Base-by-base conservation (phyloP, 1,140 invertebrate species). In the Dendrolimus punctatus region DNA sequence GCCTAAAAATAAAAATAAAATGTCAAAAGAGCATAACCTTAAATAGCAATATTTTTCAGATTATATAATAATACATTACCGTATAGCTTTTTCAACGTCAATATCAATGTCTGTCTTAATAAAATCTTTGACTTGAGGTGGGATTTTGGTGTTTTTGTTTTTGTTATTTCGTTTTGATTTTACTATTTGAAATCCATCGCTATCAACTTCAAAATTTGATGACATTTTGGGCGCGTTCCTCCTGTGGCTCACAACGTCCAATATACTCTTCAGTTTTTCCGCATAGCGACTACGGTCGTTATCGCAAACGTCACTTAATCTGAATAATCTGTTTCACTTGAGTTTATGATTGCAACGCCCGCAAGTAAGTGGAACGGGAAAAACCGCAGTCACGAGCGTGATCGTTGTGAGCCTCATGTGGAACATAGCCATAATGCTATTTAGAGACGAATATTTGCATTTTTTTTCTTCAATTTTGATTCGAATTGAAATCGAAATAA, bases 161-260 rank as follows among this genome's bases (percentile, higher is more conserved):
- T 76, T 82, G 40, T 62, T 58, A 60, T 57, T 65, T 39, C 74
- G 71, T 66, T 81, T 81, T 5, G 66, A 64, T 55, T 68, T 66
- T 58, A 85, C 73, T 68, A 80, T 66, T 73, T 75, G 64, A 75
- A 85, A 85, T 51, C 82, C 80, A 73, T 85, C 80, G 52, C 58
- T 66, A 59, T 85, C 82, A 46, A 72, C 40, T 53, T 70, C 51
- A 36, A 48, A 52, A 59, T 74, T 77, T 73, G 57, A 23, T 23
- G 23, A 60, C 51, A 58, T 56, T 61, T 49, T 65, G 48, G 7
- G 23, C 1, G 23, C 23, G 1, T 23, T 23, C 23, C 23, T 23
- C 3, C 23, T 23, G 23, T 23, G 3, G 23, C 23, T 23, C 23
- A 23, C 23, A 40, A 40, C 6, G 3, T 42, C 6, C 6, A 42